Base-by-base conservation (phyloP, 1,140 invertebrate species). In the Ditylenchus dipsaci region DNA sequence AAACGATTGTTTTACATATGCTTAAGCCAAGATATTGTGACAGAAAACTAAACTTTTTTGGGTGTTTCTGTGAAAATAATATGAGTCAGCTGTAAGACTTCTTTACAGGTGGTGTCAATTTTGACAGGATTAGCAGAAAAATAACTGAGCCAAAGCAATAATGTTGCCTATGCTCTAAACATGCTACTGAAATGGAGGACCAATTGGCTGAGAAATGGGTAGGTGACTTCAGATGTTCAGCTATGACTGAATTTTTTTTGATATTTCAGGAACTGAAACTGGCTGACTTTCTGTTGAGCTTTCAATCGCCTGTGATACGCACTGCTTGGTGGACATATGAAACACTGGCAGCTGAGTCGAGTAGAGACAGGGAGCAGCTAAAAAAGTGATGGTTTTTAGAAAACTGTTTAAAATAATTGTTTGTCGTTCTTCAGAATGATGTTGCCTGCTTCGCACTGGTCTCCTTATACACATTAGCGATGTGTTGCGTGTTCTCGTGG, bases 401-500 rank as follows among this genome's bases (percentile, higher is more conserved):
- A 38, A 38, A 11, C 33, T 38, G 11, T 38, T 38, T 38, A 5
- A 3, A 3, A 38, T 38, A 5, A 5, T 38, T 38, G 3, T 38
- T 38, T 38, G 33, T 38, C 33, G 3, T 38, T 38, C 33, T 38
- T 38, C 49, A 53, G 49, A 19, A 53, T 81, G 79, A 61, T 81
- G 47, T 60, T 63, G 7, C 79, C 5, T 80, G 77, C 63, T 81
- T 81, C 59, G 38, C 67, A 42, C 70, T 68, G 8, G 80, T 81
- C 19, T 78, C 79, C 1, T 60, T 76, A 17, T 80, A 75, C 63
- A 81, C 79, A 15, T 65, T 81, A 21, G 60, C 68, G 5, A 49
- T 68, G 26, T 81, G 79, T 63, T 81, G 79, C 65, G 72, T 76
- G 11, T 26, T 62, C 1, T 91, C 92, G 78, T 90, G 90, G 87